A percentile compares a stretch with the other conserved stretches of the same genome.
phyloP scores from a whole-genome alignment of 2,888 invertebrate species.

The Parochlus steinenii region DNA sequence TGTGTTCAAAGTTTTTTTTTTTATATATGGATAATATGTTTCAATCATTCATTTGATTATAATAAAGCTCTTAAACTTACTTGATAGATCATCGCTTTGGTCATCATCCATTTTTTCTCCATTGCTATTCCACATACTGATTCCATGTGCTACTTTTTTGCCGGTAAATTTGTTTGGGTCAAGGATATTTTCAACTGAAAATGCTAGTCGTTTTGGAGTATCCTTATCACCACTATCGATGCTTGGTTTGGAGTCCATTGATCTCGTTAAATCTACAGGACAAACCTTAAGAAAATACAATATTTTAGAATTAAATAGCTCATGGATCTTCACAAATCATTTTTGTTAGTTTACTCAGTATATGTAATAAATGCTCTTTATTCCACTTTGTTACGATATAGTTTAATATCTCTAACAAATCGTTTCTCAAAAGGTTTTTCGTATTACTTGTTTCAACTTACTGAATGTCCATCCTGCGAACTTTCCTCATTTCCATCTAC shows the following conservation, averaged over 20 bases:
- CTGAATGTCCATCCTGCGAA: conserved; percentile 29
- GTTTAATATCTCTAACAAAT: too few species aligned
- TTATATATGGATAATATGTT: too few species aligned
- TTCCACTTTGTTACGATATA: too few species aligned
- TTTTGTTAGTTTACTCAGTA: too few species aligned
- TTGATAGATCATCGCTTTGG: conserved; percentile 33
- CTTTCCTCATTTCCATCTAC: conserved; percentile 31
- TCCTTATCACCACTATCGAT: conserved; percentile 24
- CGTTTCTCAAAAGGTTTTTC: too few species aligned
- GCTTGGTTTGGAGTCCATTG: conserved; percentile 23
- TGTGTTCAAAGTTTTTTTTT: background rate
- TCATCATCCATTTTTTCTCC: conserved; percentile 29
- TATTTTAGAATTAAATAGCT: too few species aligned
- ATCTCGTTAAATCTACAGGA: conserved; percentile 29
- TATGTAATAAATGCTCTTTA: too few species aligned
- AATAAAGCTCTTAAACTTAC: conserved; percentile 33
- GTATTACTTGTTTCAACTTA: too few species aligned
- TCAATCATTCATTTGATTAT: too few species aligned
- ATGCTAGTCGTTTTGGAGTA: conserved; percentile 45
- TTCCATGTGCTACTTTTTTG: conserved; percentile 29
- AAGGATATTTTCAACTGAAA: conserved; percentile 79
- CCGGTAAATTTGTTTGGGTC: conserved; percentile 85
- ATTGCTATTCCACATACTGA: conserved; percentile 35
- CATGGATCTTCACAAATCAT: too few species aligned
- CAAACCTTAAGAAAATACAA: conserved; percentile 29